Evolutionary conservation across 2,888 invertebrate genomes (phyloP), one percentile per base, ranked within the genome.

Genomic region (Dryobotodes eremita): DNA sequence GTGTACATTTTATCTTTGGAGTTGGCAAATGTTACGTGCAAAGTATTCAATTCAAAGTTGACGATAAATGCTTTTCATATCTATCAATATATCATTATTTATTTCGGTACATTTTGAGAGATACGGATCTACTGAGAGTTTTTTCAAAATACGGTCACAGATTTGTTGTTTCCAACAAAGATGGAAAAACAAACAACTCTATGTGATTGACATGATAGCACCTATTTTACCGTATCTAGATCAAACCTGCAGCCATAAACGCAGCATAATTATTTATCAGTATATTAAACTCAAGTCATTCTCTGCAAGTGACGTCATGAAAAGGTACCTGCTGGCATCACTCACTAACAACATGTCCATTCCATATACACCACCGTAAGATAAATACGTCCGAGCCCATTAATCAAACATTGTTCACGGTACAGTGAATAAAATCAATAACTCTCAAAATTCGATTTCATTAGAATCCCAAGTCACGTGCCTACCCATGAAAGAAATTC

Each of bases 371-470:
- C 15, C 7, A 13, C 2, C n/a, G 17, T 61, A n/a, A 36, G 10
- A 26, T 48, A 55, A 75, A 75, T 59, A 61, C 20, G 46, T 66
- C 59, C 53, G 46, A 48, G 53, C 11, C n/a, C 26, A 75, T 62
- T 77, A 68, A 50, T 62, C 77, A 62, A 77, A 76, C 17, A 83
- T 57, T 62, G 42, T 68, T 81, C 46, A 15, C 8, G 31, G 20
- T 23, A 50, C 61, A 50, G 15, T 64, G 55, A 72, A 50, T 59
- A 66, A 64, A 82, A 81, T 79, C 82, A 79, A 79, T 79, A 72
- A 73, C 36, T 17, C 20, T 48, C 23, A 42, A 64, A 81, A 64
- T 48, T 48, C 36, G 26, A 71, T 80, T 55, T 48, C 62, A 71
- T 80, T 62, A 48, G 61, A 17, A 36, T 23, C 72, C 55, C 53